phyloP scores from a whole-genome alignment of 2,888 invertebrate genomes.

The Anorthoa munda region DNA sequence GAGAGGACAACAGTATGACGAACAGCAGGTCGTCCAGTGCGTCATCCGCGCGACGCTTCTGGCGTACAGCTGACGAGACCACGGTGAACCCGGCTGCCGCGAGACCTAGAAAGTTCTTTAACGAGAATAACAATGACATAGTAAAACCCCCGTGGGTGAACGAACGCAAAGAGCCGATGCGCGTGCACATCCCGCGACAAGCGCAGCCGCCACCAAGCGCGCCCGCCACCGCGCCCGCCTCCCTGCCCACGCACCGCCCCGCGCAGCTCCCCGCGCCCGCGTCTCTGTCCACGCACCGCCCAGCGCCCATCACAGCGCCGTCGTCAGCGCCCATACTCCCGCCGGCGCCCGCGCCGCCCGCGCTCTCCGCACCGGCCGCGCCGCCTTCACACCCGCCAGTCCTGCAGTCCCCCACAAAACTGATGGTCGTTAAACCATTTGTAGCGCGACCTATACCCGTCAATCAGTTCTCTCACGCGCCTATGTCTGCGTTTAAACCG shows the following conservation, averaged over 20 bases:
- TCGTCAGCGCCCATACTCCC: constrained; percentile 23
- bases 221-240: constrained; percentile 38
- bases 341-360: constrained; percentile 38
- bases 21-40: constrained; percentile 85
- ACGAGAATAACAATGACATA: constrained; percentile 79
- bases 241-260: constrained; percentile 37
- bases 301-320: constrained; percentile 36
- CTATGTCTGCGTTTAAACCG: constrained; percentile 94
- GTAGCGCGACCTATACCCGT: constrained; percentile 91
- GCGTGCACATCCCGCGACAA: constrained; percentile 66
- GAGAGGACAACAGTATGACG: constrained; percentile 68
- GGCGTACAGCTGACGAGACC: constrained; percentile 92
- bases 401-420: constrained; percentile 80
- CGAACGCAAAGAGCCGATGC: constrained; percentile 78
- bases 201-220: constrained; percentile 54
- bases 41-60: constrained; percentile 91
- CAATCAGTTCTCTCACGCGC: constrained; percentile 95
- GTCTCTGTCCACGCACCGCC: constrained; percentile 29
- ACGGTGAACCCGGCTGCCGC: constrained; percentile 73
- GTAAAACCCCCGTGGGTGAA: constrained; percentile 86
- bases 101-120: constrained; percentile 74
- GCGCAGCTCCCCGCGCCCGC: constrained; percentile 43
- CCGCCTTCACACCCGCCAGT: constrained; percentile 66
- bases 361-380: constrained; percentile 41
- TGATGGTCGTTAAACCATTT: constrained; percentile 83